Evolutionary conservation across 2,888 invertebrate genomes (phyloP).

Genomic region (Andrena bicolor): DNA sequence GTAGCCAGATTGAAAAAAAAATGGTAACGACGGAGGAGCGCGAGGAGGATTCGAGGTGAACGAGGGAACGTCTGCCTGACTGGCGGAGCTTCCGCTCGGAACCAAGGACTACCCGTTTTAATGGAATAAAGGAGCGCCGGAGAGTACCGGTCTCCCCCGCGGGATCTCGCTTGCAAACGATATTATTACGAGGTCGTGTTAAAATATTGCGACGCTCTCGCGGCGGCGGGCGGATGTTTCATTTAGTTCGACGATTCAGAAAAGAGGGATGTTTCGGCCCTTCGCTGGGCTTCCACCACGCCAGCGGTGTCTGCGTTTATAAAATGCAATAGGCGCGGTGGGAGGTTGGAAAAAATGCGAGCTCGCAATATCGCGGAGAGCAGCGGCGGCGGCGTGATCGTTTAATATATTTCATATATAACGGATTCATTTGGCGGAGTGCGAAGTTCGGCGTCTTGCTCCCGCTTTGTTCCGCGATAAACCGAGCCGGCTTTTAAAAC

Average conservation of each 20-base stretch:
- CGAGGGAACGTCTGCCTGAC: conserved; percentile 49
- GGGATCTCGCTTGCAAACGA: conserved; percentile 62
- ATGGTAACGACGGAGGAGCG: conserved; percentile 34
- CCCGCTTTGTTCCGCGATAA: background rate
- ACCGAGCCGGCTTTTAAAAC: background rate
- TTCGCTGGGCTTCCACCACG: conserved; percentile 12
- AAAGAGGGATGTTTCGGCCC: conserved; percentile 46
- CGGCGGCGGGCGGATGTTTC: conserved; percentile 42
- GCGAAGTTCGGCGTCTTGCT: background rate
- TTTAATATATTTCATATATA: conserved; percentile 29
- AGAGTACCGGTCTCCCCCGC: conserved; percentile 31
- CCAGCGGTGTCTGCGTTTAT: conserved; percentile 35
- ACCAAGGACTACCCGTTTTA: conserved; percentile 50
- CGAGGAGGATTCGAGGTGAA: conserved; percentile 50
- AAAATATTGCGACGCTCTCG: conserved; percentile 58
- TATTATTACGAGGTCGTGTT: conserved; percentile 62
- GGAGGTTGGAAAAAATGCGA: conserved; percentile 15
- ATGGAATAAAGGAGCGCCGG: conserved; percentile 60
- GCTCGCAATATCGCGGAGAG: conserved; percentile 17
- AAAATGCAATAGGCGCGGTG: conserved; percentile 40
- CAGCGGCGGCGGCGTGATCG: background rate
- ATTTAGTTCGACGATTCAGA: conserved; percentile 45
- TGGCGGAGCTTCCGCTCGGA: conserved; percentile 46
- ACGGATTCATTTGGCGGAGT: conserved; percentile 12
- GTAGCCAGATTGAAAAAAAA: conserved; percentile 47